Percentiles rank a stretch among this genome's conserved stretches.
phyloP scores from a whole-genome alignment of 2,888 invertebrate genomes.

The Chloroclysta siterata region DNA sequence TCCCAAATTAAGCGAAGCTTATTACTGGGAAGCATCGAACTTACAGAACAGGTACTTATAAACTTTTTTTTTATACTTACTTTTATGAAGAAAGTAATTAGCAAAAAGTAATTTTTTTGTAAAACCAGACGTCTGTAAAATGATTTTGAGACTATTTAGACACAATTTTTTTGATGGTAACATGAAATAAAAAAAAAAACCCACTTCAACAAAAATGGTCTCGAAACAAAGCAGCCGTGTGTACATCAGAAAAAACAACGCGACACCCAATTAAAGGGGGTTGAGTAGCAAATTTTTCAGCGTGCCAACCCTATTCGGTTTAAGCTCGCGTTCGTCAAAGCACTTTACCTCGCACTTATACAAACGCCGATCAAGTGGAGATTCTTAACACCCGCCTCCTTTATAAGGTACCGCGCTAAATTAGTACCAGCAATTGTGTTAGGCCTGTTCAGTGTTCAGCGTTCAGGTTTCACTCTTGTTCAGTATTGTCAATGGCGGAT shows the following conservation, averaged over 20 bases:
- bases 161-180: too few relatives aligned
- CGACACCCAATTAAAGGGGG: slow-evolving; percentile 80
- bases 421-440: slow-evolving; percentile 81
- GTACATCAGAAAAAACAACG: slow-evolving; percentile 56
- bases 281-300: slow-evolving; percentile 83
- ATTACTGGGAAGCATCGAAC: too few relatives aligned
- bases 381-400: slow-evolving; percentile 76
- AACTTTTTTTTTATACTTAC: too few relatives aligned
- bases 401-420: slow-evolving; percentile 82
- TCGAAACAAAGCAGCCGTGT: slow-evolving; percentile 29
- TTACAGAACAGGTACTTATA: too few relatives aligned
- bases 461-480: slow-evolving; percentile 57
- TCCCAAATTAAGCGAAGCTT: too few relatives aligned
- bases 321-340: slow-evolving; percentile 74
- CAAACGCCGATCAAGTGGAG: slow-evolving; percentile 82
- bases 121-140: too few relatives aligned
- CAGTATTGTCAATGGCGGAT: slow-evolving; percentile 68
- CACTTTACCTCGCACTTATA: slow-evolving; percentile 72
- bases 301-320: slow-evolving; percentile 77
- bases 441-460: slow-evolving; percentile 41
- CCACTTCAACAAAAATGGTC: not conserved
- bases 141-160: too few relatives aligned
- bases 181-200: too few relatives aligned
- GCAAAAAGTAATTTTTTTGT: too few relatives aligned
- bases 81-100: too few relatives aligned